Conservation (phyloP, 2,113 vertebrate species). For the Eclectus roratus region DNA sequence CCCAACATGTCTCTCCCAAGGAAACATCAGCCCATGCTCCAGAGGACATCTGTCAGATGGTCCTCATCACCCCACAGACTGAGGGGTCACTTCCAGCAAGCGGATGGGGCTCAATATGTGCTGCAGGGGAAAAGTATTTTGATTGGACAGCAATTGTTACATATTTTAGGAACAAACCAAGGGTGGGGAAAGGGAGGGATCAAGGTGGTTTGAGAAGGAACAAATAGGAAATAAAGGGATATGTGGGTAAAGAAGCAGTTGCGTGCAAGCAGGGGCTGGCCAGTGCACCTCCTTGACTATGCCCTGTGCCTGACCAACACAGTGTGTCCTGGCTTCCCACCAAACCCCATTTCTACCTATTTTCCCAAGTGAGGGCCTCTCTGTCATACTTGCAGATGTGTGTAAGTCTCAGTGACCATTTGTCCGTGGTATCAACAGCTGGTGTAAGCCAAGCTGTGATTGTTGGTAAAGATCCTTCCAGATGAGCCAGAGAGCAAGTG, state of each 20-base stretch:
- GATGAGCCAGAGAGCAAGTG: accelerated
- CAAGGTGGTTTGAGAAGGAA: neutral
- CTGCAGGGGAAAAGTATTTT: neutral
- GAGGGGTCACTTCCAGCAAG: neutral
- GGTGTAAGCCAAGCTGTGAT: neutral
- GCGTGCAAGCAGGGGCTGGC: accelerated
- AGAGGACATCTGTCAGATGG: neutral
- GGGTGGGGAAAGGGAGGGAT: neutral
- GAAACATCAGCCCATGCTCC: neutral
- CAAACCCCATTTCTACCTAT: neutral
- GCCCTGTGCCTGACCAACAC: neutral
- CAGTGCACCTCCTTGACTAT: neutral
- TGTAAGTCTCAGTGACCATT: too few species aligned
- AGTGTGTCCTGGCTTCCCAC: neutral
- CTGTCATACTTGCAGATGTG: neutral
- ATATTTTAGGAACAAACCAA: neutral
- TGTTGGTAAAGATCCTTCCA: neutral
- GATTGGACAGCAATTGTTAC: neutral
- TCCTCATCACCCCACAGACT: neutral
- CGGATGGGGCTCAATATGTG: neutral
- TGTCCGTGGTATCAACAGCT: accelerated
- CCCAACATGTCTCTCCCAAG: neutral
- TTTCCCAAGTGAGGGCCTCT: neutral
- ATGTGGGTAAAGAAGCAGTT: neutral
- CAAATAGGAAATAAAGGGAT: neutral